Evolutionary conservation across 2,113 vertebrate genomes (phyloP), one percentile per base, ranked within the genome.

Genomic region (Spilogale gracilis): DNA sequence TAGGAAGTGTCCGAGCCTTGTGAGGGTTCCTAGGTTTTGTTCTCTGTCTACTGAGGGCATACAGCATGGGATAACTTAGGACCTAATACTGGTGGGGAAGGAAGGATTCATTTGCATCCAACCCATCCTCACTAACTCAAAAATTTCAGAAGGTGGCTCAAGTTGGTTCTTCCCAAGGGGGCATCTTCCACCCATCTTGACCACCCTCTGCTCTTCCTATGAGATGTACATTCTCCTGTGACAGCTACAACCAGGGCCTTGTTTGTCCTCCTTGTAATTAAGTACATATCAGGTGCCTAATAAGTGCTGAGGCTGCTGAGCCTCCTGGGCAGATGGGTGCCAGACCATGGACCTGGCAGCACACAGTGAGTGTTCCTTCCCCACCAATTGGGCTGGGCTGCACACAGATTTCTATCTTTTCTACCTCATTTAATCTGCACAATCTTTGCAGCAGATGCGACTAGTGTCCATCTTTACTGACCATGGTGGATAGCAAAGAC

Each of bases 311-410:
- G 13, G 9, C 9, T 67, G 7, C 12, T 52, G 84, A 54, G 48
- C 13, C 43, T 38, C 18, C 32, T 32, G 45, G 45, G 48, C 18
- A 20, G 3, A 43, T 74, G 58, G 4, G 1, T 21, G 56, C 21
- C 0, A 1, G 43, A 11, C 23, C 30, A 38, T 14, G 71, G 69
- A 16, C n/a, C 45, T n/a, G 27, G 80, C 6, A 32, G 58, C 32
- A 52, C 32, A 9, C 56, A 63, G 54, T 14, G 56, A 43, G 81
- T 27, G n/a, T 48, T 38, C 18, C 18, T 14, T 3, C 20, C 21
- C 6, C 3, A 27, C 48, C 0, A 38, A 9, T 0, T 3, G 50
- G 45, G 16, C 11, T 12, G 65, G 10, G 30, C 54, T 23, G 1
- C n/a, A 7, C 58, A 71, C n/a, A 27, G 20, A 17, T 25, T 73